phyloP scores from a whole-genome alignment of 2,888 invertebrate species.

The Drosophila tanythrix region DNA sequence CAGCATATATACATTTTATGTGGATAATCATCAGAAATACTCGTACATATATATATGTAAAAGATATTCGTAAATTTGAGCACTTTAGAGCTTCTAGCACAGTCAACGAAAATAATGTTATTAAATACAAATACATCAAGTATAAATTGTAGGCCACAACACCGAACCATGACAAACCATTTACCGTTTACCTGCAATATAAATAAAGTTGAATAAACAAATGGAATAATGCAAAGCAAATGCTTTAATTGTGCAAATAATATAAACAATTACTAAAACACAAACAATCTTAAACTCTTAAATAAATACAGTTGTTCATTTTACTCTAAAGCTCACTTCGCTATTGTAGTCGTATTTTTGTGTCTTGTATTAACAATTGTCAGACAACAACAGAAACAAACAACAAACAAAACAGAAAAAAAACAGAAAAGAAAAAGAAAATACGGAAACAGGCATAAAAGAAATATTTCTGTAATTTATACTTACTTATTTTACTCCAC shows the following conservation, averaged over 20 bases:
- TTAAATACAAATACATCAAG: constrained; percentile 48
- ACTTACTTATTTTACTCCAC: constrained; percentile 71
- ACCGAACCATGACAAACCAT: neutral
- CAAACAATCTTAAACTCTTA: constrained; percentile 33
- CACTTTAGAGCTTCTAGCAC: constrained; percentile 78
- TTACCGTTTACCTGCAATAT: constrained; percentile 25
- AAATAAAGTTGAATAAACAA: constrained; percentile 46
- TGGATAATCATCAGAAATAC: constrained; percentile 29
- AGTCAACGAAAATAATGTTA: constrained; percentile 72
- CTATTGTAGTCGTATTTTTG: constrained; percentile 55
- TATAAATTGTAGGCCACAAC: constrained; percentile 29
- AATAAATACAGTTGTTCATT: constrained; percentile 58
- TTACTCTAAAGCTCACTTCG: constrained; percentile 65
- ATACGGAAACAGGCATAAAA: constrained; percentile 25
- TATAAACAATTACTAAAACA: constrained; percentile 15
- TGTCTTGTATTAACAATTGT: constrained; percentile 39
- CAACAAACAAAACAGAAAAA: constrained; percentile 31
- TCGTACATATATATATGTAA: constrained; percentile 18
- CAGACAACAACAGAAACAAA: constrained; percentile 25
- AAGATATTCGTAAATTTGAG: constrained; percentile 64
- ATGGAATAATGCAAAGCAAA: constrained; percentile 38
- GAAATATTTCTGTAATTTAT: constrained; percentile 68
- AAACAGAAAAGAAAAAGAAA: constrained; percentile 23
- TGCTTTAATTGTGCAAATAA: constrained; percentile 65
- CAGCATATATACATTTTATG: constrained; percentile 25